Evolutionary conservation across 53 echinoderm and acorn worm genomes (phyloP).

Genomic region (Antedon mediterranea): DNA sequence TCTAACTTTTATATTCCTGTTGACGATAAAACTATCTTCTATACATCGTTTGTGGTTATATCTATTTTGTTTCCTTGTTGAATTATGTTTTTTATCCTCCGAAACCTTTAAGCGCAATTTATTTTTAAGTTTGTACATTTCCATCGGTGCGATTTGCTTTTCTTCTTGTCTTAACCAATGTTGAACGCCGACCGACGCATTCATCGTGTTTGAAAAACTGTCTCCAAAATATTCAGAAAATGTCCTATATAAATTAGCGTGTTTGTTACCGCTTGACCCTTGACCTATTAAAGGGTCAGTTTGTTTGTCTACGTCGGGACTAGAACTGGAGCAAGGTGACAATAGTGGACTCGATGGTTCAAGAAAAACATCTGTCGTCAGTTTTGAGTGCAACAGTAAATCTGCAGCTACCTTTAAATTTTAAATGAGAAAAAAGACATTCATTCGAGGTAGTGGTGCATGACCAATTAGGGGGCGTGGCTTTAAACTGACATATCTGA

Average conservation of each 20-base stretch:
- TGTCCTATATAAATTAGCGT: not conserved
- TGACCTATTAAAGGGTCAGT: not conserved
- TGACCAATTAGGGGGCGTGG: too few species aligned
- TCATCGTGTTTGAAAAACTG: not conserved
- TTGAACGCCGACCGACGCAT: not conserved
- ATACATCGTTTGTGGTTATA: not conserved
- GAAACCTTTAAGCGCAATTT: not conserved
- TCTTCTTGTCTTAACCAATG: not conserved
- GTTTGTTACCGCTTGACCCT: not conserved
- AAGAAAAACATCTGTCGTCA: not conserved
- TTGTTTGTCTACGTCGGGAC: not conserved
- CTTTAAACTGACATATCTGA: too few species aligned
- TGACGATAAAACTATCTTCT: not conserved
- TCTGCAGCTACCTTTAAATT: slow-evolving; percentile 79
- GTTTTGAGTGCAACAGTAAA: slow-evolving; percentile 43
- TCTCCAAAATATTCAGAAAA: not conserved
- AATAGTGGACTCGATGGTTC: slow-evolving; percentile 22
- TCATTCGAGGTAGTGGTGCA: too few species aligned
- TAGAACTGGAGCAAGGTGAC: slow-evolving; percentile 50
- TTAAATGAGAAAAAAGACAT: slow-evolving; percentile 7
- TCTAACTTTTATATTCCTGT: not conserved
- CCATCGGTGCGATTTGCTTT: not conserved
- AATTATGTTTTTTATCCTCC: not conserved
- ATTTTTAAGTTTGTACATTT: not conserved
- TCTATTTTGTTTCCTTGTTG: not conserved